Evolutionary conservation across 1,140 invertebrate species (phyloP).

Genomic region (Dreissena polymorpha): DNA sequence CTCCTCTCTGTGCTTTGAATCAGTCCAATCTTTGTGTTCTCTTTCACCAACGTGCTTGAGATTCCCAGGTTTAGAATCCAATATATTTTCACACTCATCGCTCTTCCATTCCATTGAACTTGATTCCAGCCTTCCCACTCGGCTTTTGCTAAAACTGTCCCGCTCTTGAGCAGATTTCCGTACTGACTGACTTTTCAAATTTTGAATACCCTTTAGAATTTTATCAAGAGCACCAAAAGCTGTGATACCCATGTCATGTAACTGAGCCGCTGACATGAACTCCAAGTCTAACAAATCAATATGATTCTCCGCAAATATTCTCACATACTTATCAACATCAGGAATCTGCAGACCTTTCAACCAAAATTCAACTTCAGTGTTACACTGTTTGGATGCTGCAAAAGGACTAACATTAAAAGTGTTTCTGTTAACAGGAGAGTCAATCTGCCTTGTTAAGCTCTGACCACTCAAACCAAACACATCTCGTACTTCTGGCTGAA

Average conservation of each 20-base stretch:
- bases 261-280: slow-evolving; percentile 62
- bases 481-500: slow-evolving; percentile 7
- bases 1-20: too few relatives aligned
- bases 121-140: too few relatives aligned
- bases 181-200: slow-evolving; percentile 53
- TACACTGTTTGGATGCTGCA: slow-evolving; percentile 56
- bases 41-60: too few relatives aligned
- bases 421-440: background rate
- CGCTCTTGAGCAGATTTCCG: background rate
- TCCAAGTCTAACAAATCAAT: slow-evolving; percentile 69
- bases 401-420: slow-evolving; percentile 32
- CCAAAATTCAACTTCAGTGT: slow-evolving; percentile 69
- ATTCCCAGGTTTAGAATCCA: too few relatives aligned
- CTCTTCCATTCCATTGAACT: too few relatives aligned
- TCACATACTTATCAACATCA: slow-evolving; percentile 66
- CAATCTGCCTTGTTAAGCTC: background rate
- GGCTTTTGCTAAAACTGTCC: background rate
- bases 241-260: slow-evolving; percentile 73
- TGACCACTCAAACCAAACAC: slow-evolving; percentile 37
- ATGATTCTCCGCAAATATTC: slow-evolving; percentile 73
- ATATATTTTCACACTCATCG: too few relatives aligned
- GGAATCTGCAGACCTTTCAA: slow-evolving; percentile 64
- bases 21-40: too few relatives aligned
- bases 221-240: slow-evolving; percentile 73
- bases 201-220: slow-evolving; percentile 68